These are phyloP conservation scores for Watsonalla binaria DNA, from an alignment of 2,888 invertebrate genomes.

Conservation along the genomic window DNA sequence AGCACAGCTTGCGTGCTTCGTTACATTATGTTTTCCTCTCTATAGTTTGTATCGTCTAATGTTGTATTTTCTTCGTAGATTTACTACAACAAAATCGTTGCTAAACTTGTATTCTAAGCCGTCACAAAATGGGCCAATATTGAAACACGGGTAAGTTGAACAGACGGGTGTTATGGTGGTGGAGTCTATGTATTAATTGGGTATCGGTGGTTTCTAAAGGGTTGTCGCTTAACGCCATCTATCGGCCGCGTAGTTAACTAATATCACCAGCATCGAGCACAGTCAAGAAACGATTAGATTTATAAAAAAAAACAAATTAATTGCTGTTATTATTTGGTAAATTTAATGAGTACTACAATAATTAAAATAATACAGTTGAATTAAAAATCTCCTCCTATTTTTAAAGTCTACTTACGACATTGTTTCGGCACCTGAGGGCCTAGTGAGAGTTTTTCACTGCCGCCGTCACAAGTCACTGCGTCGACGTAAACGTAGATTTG, in stretches of 20 bases:
- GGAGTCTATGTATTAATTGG: conserved; percentile 4
- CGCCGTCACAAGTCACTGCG: no score
- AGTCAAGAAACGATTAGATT: no score
- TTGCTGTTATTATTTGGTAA: no score
- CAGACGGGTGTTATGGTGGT: conserved; percentile 21
- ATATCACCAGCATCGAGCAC: neutral
- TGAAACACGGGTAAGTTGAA: conserved; percentile 84
- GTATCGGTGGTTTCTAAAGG: neutral
- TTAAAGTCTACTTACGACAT: no score
- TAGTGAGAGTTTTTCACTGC: no score
- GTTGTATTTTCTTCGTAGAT: conserved; percentile 77
- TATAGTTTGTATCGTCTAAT: conserved; percentile 35
- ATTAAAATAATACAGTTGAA: no score
- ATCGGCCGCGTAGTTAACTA: neutral
- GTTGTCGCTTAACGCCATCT: neutral
- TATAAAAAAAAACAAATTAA: no score
- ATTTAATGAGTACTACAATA: no score
- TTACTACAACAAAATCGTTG: conserved; percentile 84
- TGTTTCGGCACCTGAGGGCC: no score
- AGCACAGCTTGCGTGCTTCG: neutral
- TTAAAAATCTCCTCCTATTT: no score
- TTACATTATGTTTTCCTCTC: conserved; percentile 10
- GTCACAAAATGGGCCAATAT: conserved; percentile 79
- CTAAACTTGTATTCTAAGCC: conserved; percentile 84
- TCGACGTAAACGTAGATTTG: no score